phyloP scores from a whole-genome alignment of 2,113 vertebrate genomes.

The Mobula birostris region DNA sequence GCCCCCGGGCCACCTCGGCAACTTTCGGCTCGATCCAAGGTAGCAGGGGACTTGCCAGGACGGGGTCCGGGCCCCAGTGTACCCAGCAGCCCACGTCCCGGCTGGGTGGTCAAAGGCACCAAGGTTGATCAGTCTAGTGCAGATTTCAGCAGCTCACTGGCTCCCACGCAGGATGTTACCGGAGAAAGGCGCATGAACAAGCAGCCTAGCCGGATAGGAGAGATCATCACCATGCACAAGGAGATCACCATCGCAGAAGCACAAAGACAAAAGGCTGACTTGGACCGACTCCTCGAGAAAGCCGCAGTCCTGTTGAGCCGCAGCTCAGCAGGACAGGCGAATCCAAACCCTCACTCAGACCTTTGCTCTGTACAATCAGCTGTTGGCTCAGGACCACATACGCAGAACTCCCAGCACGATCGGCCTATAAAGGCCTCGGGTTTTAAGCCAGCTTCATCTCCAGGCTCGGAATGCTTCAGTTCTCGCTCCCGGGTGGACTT shows the following conservation, averaged over 20 bases:
- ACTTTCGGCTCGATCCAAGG: not conserved
- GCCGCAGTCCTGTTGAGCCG: not conserved
- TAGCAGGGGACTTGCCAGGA: no score
- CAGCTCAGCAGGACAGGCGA: not conserved
- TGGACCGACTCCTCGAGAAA: not conserved
- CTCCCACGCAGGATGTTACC: not conserved
- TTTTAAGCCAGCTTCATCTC: not conserved
- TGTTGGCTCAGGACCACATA: not conserved
- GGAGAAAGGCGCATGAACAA: not conserved
- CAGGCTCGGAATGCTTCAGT: not conserved
- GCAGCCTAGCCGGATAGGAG: not conserved
- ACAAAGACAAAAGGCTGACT: not conserved
- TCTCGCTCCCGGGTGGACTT: not conserved
- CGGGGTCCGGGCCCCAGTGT: not conserved
- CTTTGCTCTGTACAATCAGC: not conserved
- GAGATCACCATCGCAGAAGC: not conserved
- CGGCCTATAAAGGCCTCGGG: not conserved
- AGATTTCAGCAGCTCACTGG: not conserved
- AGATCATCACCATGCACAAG: not conserved
- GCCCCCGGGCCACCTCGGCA: not conserved
- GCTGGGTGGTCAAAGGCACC: not conserved
- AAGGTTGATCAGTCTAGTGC: no score
- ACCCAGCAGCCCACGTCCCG: fast-evolving
- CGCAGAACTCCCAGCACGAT: not conserved
- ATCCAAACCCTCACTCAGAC: not conserved